Percentiles rank a stretch among this genome's conserved stretches.
Conservation (phyloP, 2,888 invertebrate species). For the Tanaodytes sp. region DNA sequence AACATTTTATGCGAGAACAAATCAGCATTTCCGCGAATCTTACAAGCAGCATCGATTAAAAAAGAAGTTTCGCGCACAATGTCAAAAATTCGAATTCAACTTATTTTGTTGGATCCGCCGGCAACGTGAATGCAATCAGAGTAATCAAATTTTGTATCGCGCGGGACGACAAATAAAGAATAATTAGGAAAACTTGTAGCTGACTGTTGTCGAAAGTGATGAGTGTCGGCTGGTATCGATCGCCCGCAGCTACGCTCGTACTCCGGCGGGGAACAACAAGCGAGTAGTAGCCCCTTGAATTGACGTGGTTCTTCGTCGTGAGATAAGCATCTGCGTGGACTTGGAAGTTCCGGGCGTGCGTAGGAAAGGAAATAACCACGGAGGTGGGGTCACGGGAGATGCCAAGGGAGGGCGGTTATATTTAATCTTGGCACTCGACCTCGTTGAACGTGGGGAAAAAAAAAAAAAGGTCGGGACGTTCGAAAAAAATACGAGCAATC, state of each 20-base stretch:
- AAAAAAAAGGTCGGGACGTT: constrained; percentile 24
- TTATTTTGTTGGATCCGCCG: no score
- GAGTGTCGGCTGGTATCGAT: constrained; percentile 42
- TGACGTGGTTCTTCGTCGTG: constrained; percentile 47
- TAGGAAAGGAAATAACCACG: constrained; percentile 46
- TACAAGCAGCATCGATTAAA: no score
- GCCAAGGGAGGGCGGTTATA: constrained; percentile 34
- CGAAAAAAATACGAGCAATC: constrained; percentile 57
- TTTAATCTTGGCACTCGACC: constrained; percentile 54
- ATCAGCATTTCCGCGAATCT: no score
- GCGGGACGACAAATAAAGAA: no score
- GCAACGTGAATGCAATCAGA: no score
- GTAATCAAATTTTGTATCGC: no score
- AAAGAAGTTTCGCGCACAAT: no score
- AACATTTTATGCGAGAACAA: no score
- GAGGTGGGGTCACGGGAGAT: not conserved
- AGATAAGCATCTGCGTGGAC: constrained; percentile 56
- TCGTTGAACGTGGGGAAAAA: constrained; percentile 33
- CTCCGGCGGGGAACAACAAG: constrained; percentile 24
- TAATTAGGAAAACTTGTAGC: no score
- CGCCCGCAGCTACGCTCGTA: constrained; percentile 42
- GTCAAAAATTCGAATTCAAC: no score
- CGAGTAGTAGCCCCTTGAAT: constrained; percentile 33
- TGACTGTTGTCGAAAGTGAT: no score
- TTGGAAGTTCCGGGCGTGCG: constrained; percentile 50